A percentile compares a stretch with the other conserved stretches of the same genome.
These are phyloP conservation scores for Hipposideros larvatus DNA, from an alignment of 2,797 vertebrate species.

Conservation along the genomic window DNA sequence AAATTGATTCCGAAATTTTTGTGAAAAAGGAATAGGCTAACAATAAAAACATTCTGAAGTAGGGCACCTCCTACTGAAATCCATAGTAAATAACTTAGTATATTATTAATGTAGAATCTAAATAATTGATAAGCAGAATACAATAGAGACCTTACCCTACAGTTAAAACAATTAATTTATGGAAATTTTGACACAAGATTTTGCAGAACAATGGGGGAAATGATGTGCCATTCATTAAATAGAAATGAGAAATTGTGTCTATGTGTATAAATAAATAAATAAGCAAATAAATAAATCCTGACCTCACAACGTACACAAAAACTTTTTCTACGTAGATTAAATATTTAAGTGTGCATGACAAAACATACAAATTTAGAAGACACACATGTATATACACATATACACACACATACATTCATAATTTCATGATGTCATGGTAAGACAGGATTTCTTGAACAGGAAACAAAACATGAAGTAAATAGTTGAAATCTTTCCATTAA, in stretches of 20 bases:
- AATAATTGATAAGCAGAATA: background rate
- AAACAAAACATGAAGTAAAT: background rate
- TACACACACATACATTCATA: background rate
- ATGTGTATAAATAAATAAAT: background rate
- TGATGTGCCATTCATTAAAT: background rate
- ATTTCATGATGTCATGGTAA: background rate
- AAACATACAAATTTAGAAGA: background rate
- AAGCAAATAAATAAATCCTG: background rate
- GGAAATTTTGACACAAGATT: background rate
- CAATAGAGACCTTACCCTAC: background rate
- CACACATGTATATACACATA: background rate
- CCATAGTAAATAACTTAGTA: background rate
- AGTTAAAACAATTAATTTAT: background rate
- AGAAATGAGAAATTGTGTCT: background rate
- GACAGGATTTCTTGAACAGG: background rate
- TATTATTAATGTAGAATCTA: background rate
- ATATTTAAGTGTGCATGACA: background rate
- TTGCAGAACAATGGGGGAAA: background rate
- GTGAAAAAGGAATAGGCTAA: background rate
- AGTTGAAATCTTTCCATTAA: background rate
- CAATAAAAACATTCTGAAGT: background rate
- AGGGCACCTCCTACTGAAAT: background rate
- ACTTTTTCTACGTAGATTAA: background rate
- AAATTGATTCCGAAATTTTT: constrained; percentile 11
- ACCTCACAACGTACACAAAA: background rate